These are phyloP conservation scores for Amphiprion clarkii DNA, from an alignment of 2,797 vertebrate genomes.

Conservation along the genomic window DNA sequence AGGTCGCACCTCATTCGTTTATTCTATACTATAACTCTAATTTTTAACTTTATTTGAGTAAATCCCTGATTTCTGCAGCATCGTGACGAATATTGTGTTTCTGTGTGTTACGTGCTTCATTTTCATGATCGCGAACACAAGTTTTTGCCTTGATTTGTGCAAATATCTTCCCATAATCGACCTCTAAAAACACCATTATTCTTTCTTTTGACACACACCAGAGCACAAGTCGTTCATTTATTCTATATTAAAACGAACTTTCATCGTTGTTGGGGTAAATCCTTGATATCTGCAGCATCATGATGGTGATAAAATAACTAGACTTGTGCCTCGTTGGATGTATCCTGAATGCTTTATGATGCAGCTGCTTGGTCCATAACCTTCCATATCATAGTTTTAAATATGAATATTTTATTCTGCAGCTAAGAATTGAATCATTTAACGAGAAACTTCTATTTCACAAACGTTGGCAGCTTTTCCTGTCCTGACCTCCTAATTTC, in stretches of 20 bases:
- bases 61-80: not conserved
- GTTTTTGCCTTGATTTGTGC: no score
- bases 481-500: not conserved
- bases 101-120: no score
- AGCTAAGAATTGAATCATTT: slow-evolving; percentile 48
- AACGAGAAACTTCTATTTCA: slow-evolving; percentile 2
- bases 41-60: not conserved
- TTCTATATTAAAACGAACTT: no score
- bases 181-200: no score
- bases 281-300: no score
- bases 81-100: no score
- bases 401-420: slow-evolving; percentile 1
- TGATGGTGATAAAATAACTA: not conserved
- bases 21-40: not conserved
- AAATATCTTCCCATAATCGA: no score
- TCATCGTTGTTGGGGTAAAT: not conserved
- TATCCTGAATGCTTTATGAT: slow-evolving; percentile 3
- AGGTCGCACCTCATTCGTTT: not conserved
- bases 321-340: not conserved
- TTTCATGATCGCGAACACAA: no score
- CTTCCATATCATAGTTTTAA: not conserved
- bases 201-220: no score
- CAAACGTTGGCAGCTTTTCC: slow-evolving; percentile 9
- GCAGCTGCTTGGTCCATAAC: slow-evolving; percentile 13
- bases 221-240: no score